Conservation (phyloP, 2,888 invertebrate genomes). For the Shargacucullia verbasci region DNA sequence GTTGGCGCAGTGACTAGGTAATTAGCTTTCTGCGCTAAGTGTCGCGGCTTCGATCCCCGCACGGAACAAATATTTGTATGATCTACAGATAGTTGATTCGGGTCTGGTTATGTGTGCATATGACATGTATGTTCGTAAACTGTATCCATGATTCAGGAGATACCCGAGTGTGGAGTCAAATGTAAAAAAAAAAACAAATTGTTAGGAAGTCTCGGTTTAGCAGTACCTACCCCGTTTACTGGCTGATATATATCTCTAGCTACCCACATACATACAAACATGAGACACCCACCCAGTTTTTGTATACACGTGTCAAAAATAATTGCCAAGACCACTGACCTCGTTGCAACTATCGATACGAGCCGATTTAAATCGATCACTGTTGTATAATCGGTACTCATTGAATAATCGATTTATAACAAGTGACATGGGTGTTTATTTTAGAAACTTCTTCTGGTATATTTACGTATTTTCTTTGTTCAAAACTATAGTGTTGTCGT, state of each 20-base stretch:
- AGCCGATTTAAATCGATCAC: slow-evolving; percentile 50
- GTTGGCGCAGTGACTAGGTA: no score
- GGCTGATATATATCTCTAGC: not conserved
- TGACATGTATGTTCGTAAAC: no score
- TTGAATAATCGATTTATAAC: slow-evolving; percentile 58
- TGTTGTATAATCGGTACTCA: slow-evolving; percentile 53
- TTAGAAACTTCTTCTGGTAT: slow-evolving; percentile 20
- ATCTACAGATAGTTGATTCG: no score
- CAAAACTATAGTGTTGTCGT: slow-evolving; percentile 21
- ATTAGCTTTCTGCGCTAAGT: no score
- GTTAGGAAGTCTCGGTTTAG: no score
- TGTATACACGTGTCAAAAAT: slow-evolving; percentile 48
- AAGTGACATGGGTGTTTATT: slow-evolving; percentile 47
- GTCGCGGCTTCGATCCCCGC: no score
- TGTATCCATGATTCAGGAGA: no score
- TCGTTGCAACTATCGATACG: slow-evolving; percentile 41
- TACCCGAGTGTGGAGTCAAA: no score
- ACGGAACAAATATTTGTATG: no score
- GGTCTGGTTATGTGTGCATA: no score
- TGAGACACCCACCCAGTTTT: slow-evolving; percentile 15
- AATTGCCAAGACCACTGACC: slow-evolving; percentile 51
- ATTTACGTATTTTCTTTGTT: slow-evolving; percentile 36
- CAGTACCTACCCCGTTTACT: no score
- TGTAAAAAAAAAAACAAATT: no score
- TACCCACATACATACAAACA: not conserved